Conservation (phyloP, 2,888 invertebrate species). For the Agrotis puta region DNA sequence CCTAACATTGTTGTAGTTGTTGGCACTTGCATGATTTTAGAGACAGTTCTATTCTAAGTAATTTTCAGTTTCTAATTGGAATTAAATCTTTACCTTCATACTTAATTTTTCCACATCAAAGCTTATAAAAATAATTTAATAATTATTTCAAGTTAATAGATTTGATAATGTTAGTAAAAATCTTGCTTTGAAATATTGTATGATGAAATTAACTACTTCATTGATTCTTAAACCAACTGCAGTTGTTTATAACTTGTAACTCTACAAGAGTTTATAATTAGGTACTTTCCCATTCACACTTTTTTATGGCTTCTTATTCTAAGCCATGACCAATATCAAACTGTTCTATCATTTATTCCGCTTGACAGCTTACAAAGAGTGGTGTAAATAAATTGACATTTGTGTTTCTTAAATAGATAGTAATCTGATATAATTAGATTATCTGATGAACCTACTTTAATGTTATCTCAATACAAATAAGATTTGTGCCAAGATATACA, state of each 20-base stretch:
- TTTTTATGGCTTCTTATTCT: slow-evolving; percentile 33
- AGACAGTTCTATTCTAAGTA: background rate
- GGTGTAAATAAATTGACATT: slow-evolving; percentile 27
- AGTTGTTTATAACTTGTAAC: background rate
- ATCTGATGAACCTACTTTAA: slow-evolving; percentile 12
- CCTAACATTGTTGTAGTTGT: background rate
- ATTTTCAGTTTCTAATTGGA: background rate
- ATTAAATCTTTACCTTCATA: no score
- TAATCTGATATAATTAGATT: slow-evolving; percentile 39
- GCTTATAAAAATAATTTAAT: background rate
- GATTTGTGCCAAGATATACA: slow-evolving; percentile 8
- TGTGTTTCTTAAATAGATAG: slow-evolving; percentile 26
- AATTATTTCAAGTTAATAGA: background rate
- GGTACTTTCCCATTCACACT: slow-evolving; percentile 13
- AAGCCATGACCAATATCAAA: background rate
- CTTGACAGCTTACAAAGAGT: slow-evolving; percentile 1
- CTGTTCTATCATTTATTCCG: no score
- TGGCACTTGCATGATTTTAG: background rate
- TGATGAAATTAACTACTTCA: background rate
- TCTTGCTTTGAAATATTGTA: background rate
- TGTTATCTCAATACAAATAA: slow-evolving; percentile 4
- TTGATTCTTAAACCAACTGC: background rate
- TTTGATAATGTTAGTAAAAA: background rate
- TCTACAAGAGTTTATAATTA: slow-evolving; percentile 2
- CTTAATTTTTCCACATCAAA: background rate